Evolutionary conservation across 2,888 invertebrate species (phyloP).

Genomic region (Rapana venosa): DNA sequence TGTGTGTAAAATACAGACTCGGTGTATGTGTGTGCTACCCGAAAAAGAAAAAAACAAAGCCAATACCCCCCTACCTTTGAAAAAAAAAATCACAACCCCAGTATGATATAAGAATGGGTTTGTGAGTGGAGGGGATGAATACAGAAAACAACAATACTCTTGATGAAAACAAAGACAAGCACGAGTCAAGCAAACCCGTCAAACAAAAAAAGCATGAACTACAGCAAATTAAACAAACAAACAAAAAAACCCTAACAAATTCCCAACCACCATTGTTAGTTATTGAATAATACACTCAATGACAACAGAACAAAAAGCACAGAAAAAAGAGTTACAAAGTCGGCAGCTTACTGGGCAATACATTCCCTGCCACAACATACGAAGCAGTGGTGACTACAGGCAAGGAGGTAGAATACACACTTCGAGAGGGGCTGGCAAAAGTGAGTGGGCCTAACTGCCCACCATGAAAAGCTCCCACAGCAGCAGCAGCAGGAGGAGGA

Average conservation of each 20-base stretch:
- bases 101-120: too few species aligned
- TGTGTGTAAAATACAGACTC: too few species aligned
- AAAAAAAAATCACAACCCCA: background rate
- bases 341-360: conserved; percentile 53
- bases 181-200: background rate
- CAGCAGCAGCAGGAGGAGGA: conserved; percentile 37
- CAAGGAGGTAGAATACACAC: conserved; percentile 47
- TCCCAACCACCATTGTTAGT: background rate
- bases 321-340: background rate
- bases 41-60: background rate
- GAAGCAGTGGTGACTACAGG: conserved; percentile 52
- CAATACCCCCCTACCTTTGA: background rate
- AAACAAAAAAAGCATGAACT: background rate
- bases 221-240: background rate
- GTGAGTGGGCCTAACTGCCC: conserved; percentile 54
- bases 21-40: too few species aligned
- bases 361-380: conserved; percentile 54
- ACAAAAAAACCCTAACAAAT: background rate
- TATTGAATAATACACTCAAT: too few species aligned
- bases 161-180: background rate
- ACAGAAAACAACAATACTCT: too few species aligned
- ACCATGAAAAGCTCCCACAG: conserved; percentile 56
- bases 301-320: background rate
- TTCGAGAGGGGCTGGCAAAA: conserved; percentile 50
- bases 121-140: too few species aligned